Percentiles rank a stretch among this genome's conserved stretches.
phyloP scores from a whole-genome alignment of 1,140 invertebrate genomes.

The Proctacanthus coquilletti region DNA sequence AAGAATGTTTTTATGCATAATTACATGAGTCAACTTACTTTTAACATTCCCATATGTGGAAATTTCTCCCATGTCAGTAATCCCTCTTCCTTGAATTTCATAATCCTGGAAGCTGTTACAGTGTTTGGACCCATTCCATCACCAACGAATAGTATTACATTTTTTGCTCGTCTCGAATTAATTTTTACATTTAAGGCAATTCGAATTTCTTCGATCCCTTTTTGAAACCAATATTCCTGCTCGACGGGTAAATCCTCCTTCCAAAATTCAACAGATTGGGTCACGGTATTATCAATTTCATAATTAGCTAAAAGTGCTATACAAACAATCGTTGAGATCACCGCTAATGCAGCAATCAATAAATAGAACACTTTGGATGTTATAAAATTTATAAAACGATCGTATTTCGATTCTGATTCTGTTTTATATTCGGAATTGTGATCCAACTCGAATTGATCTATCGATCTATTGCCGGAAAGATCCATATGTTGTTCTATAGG shows the following conservation, averaged over 20 bases:
- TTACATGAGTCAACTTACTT: slow-evolving; percentile 38
- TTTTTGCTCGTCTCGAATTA: slow-evolving; percentile 57
- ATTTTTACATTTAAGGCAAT: slow-evolving; percentile 40
- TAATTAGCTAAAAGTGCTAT: slow-evolving; percentile 24
- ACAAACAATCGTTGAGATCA: slow-evolving; percentile 19
- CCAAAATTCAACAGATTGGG: slow-evolving; percentile 16
- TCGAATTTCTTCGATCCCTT: slow-evolving; percentile 36
- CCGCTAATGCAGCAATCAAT: too few relatives aligned
- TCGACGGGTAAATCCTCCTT: slow-evolving; percentile 14
- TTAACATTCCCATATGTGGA: slow-evolving; percentile 64
- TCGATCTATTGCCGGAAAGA: too few relatives aligned
- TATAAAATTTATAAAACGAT: too few relatives aligned
- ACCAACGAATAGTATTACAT: slow-evolving; percentile 82
- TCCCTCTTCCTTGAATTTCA: slow-evolving; percentile 50
- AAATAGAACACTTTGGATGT: too few relatives aligned
- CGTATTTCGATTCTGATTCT: too few relatives aligned
- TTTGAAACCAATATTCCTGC: slow-evolving; percentile 22
- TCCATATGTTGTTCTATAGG: too few relatives aligned
- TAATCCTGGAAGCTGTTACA: slow-evolving; percentile 68
- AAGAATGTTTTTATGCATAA: slow-evolving; percentile 2
- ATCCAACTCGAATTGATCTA: too few relatives aligned
- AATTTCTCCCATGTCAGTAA: slow-evolving; percentile 67
- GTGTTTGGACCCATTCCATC: slow-evolving; percentile 91
- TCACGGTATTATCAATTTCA: slow-evolving; percentile 14
- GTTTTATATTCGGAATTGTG: too few relatives aligned